Evolutionary conservation across 2,888 invertebrate species (phyloP).

Genomic region (Bellardia bayeri): DNA sequence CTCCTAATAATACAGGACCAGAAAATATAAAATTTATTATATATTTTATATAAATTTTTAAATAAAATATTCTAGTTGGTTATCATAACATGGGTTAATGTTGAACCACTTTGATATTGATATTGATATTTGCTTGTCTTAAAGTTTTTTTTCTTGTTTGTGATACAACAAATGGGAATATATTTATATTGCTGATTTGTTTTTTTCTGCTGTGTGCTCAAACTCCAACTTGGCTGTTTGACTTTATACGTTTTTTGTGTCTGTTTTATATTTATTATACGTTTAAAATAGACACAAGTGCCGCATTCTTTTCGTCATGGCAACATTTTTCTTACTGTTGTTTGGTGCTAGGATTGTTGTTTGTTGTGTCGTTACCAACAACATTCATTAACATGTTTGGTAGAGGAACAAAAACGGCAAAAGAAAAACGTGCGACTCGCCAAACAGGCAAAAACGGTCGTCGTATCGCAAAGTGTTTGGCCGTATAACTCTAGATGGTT

Average conservation of each 20-base stretch:
- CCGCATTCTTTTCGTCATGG: conserved; percentile 81
- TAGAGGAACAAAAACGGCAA: conserved; percentile 50
- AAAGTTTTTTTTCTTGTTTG: conserved; percentile 14
- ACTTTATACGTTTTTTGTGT: conserved; percentile 38
- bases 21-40: too few relatives aligned
- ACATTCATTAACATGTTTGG: conserved; percentile 78
- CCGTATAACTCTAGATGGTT: conserved; percentile 6
- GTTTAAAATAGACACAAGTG: conserved; percentile 71
- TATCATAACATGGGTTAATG: conserved; percentile 37
- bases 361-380: conserved; percentile 71
- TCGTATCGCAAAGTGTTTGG: conserved; percentile 68
- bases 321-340: conserved; percentile 74
- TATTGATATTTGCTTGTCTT: not conserved
- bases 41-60: too few relatives aligned
- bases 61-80: too few relatives aligned
- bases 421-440: conserved; percentile 31
- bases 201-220: conserved; percentile 4
- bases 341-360: conserved; percentile 62
- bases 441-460: conserved; percentile 17
- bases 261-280: conserved; percentile 49
- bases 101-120: not conserved
- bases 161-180: conserved; percentile 36
- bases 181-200: not conserved
- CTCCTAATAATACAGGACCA: too few relatives aligned
- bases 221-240: conserved; percentile 49